Base-by-base conservation (phyloP, 2,113 vertebrate genomes). In the Oncorhynchus mykiss region DNA sequence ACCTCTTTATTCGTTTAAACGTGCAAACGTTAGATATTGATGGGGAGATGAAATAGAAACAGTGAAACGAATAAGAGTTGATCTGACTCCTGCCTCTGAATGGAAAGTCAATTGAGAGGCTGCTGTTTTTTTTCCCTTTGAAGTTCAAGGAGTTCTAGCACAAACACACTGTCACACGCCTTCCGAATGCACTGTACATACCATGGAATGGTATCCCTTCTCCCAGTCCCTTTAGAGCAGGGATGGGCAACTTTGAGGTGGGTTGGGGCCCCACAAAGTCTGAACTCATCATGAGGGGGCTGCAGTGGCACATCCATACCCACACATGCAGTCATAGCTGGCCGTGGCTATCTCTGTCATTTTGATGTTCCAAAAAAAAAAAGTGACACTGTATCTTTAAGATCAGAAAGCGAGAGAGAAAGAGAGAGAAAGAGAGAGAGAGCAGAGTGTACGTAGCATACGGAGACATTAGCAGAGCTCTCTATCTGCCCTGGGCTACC, bases 361-460 rank as follows among this genome's bases (percentile, higher is more conserved):
- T 7, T 39, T 1, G 67, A 39, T 68, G 14, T 39, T 18, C 2
- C 11, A 68, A 9, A 39, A 31, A n/a, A 68, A 68, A 34, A 27
- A 27, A 2, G 29, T 68, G 5, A 9, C 45, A 18, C 68, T 70
- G 39, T 70, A 49, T 48, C 68, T 70, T 70, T 70, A 70, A 70
- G 20, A 70, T 70, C 45, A 16, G 39, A 70, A 20, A 12, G 7
- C 13, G 34, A 49, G 68, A 14, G 39, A 51, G 22, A 70, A 22
- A 70, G 34, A 49, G 68, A 14, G 39, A 51, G 22, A 70, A 22
- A 70, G 68, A 49, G 39, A 64, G 62, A 70, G 68, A 49, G 39
- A 64, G 62, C 39, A 25, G 62, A 64, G 25, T 5, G 65, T 14
- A 27, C 24, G 4, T 66, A 68, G 16, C 29, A 34, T 5, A 18